A percentile compares a stretch with the other conserved stretches of the same genome.
Evolutionary conservation across 2,888 invertebrate species (phyloP).

Genomic region (Coleophora flavipennella): DNA sequence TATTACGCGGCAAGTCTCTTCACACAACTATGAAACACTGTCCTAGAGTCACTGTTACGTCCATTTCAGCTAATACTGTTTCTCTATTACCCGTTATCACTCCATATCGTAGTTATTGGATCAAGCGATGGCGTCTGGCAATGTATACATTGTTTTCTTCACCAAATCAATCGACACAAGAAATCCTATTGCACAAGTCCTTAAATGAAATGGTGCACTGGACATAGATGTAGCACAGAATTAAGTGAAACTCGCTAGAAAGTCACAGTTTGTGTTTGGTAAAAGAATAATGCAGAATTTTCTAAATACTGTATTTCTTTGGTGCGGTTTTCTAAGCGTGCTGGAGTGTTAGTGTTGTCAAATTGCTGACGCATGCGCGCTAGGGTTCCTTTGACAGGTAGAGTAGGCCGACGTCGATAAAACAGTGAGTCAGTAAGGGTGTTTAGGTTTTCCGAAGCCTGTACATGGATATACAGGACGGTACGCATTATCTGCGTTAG

Average conservation of each 20-base stretch:
- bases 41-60: constrained; percentile 22
- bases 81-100: constrained; percentile 23
- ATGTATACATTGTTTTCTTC: constrained; percentile 31
- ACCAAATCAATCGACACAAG: constrained; percentile 27
- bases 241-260: background rate
- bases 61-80: constrained; percentile 23
- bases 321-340: constrained; percentile 47
- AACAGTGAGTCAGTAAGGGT: constrained; percentile 23
- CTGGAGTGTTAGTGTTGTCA: constrained; percentile 54
- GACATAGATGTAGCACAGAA: background rate
- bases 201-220: background rate
- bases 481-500: no score
- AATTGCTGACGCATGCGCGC: constrained; percentile 45
- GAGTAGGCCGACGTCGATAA: constrained; percentile 50
- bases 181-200: constrained; percentile 11
- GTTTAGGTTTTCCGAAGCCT: background rate
- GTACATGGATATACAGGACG: no score
- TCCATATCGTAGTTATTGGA: constrained; percentile 32
- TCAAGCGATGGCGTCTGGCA: constrained; percentile 42
- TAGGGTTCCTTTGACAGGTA: constrained; percentile 36
- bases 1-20: background rate
- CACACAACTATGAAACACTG: constrained; percentile 1
- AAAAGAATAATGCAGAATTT: no score
- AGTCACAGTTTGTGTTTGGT: constrained; percentile 1
- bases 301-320: constrained; percentile 34